phyloP scores from a whole-genome alignment of 2,113 vertebrate genomes.

The Danio rerio region GRCz12tu NC_133196.1:26311001-26311500 shows the following conservation, averaged over 20 bases:
- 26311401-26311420: constrained; percentile 70
- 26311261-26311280: constrained; percentile 22
- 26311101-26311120: not conserved
- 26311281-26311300: constrained; percentile 31
- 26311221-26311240: constrained; percentile 54
- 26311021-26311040: not conserved
- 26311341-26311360: constrained; percentile 28
- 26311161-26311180: constrained; percentile 64
- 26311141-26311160: constrained; percentile 72
- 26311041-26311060: not conserved
- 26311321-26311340: constrained; percentile 34
- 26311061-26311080: not conserved
- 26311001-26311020: not conserved
- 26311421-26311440: constrained; percentile 62
- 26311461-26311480: constrained; percentile 2
- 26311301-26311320: not conserved
- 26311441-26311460: constrained; percentile 38
- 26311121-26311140: constrained; percentile 62
- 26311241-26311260: constrained; percentile 58
- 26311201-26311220: constrained; percentile 65
- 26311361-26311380: constrained; percentile 66
- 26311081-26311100: not conserved
- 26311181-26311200: constrained; percentile 70
- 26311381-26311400: constrained; percentile 57
- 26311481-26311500: constrained; percentile 50